These are phyloP conservation scores for Hypena proboscidalis DNA, from an alignment of 2,888 invertebrate species.

Conservation along the genomic window DNA sequence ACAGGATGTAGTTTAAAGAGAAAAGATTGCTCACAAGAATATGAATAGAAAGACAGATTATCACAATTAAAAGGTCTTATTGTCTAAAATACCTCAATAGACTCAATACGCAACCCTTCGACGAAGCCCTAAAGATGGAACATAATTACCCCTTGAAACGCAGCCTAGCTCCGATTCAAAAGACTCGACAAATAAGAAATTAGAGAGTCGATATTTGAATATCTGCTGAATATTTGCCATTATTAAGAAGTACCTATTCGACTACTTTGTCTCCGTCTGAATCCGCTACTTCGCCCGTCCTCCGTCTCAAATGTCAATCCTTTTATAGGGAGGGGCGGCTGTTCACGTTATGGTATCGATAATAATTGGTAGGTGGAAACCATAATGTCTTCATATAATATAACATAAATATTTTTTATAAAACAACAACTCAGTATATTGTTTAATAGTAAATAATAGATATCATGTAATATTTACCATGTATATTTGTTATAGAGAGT, in stretches of 20 bases:
- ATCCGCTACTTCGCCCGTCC: constrained; percentile 77
- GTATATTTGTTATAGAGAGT: too few relatives aligned
- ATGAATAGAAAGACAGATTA: too few relatives aligned
- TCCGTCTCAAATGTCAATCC: constrained; percentile 81
- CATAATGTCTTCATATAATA: too few relatives aligned
- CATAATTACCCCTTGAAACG: constrained; percentile 8
- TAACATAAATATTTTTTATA: too few relatives aligned
- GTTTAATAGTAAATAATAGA: too few relatives aligned
- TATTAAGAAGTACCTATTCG: constrained; percentile 64
- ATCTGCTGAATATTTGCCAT: constrained; percentile 70
- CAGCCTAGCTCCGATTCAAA: constrained; percentile 18
- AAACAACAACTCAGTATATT: too few relatives aligned
- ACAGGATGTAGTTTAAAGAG: too few relatives aligned
- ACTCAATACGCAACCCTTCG: not conserved
- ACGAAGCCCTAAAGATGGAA: constrained; percentile 1
- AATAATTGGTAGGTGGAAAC: not conserved
- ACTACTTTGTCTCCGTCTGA: constrained; percentile 74
- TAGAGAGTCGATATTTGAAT: constrained; percentile 61
- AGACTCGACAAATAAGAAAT: constrained; percentile 45
- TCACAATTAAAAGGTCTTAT: too few relatives aligned
- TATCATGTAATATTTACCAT: too few relatives aligned
- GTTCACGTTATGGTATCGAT: constrained; percentile 35
- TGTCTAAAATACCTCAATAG: too few relatives aligned
- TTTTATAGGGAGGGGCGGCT: constrained; percentile 67
- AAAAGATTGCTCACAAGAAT: too few relatives aligned